These are phyloP conservation scores for Antheraea assamensis DNA, from an alignment of 2,888 invertebrate genomes.

Conservation along the genomic window DNA sequence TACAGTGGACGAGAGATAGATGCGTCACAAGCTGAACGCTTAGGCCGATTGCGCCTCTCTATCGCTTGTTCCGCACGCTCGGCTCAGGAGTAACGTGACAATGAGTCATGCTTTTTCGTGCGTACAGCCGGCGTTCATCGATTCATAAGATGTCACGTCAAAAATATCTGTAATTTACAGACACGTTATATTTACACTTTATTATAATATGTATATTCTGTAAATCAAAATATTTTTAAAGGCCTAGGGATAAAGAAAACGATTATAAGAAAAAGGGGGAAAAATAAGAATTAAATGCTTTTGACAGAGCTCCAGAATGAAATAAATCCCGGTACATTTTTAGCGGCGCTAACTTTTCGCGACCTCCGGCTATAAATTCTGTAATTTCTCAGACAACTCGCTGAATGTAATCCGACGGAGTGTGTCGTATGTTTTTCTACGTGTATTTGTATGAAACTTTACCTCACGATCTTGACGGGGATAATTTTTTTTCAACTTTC, in stretches of 20 bases:
- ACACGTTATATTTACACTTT: too few species aligned
- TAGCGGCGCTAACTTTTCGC: conserved; percentile 10
- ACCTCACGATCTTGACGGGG: conserved; percentile 28
- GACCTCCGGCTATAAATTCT: conserved; percentile 13
- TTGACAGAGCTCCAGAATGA: not conserved
- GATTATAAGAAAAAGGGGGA: not conserved
- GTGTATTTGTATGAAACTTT: conserved; percentile 32
- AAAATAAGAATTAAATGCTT: not conserved
- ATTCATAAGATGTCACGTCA: too few species aligned
- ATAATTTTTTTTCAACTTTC: conserved; percentile 31
- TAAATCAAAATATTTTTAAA: too few species aligned
- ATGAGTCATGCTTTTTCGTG: too few species aligned
- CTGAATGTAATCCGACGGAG: conserved; percentile 25
- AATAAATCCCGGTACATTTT: conserved; percentile 10
- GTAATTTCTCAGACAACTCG: conserved; percentile 13
- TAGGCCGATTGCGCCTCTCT: too few species aligned
- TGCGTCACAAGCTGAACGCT: too few species aligned
- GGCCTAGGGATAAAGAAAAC: not conserved
- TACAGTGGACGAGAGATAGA: too few species aligned
- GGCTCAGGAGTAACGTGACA: too few species aligned
- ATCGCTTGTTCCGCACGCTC: too few species aligned
- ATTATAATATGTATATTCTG: too few species aligned
- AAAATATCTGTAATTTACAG: too few species aligned
- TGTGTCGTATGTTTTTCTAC: conserved; percentile 25
- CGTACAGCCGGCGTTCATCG: too few species aligned